Percentiles rank a stretch among this genome's conserved stretches.
Conservation (phyloP, 2,888 invertebrate species). For the Drosophila antonietae region DNA sequence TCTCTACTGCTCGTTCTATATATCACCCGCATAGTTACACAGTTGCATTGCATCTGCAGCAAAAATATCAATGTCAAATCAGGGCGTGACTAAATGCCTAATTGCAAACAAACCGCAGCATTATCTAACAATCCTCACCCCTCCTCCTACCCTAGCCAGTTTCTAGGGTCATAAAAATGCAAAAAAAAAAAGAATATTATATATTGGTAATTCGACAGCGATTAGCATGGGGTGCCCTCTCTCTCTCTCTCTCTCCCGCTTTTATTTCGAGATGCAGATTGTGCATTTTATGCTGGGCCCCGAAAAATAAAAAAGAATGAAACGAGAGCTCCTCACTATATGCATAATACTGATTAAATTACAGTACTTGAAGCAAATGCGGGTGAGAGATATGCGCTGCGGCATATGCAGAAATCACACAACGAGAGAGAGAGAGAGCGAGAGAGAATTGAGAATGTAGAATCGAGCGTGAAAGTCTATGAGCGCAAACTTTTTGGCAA, state of each 20-base stretch:
- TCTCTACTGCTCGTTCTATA: fast-evolving
- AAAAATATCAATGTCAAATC: conserved; percentile 73
- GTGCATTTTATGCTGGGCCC: conserved; percentile 74
- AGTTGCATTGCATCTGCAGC: conserved; percentile 25
- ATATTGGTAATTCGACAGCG: conserved; percentile 68
- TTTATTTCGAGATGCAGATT: conserved; percentile 53
- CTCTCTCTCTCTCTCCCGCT: neutral
- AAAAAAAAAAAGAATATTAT: conserved; percentile 50
- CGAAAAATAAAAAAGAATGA: conserved; percentile 7
- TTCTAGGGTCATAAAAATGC: conserved; percentile 66
- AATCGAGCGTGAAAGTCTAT: conserved; percentile 41
- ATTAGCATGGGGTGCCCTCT: conserved; percentile 58
- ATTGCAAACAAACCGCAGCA: conserved; percentile 65
- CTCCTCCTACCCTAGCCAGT: neutral
- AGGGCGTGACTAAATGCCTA: conserved; percentile 75
- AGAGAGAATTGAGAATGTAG: neutral
- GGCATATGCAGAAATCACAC: conserved; percentile 48
- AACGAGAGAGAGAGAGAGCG: neutral
- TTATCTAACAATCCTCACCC: conserved; percentile 13
- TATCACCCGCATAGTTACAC: conserved; percentile 46
- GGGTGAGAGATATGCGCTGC: conserved; percentile 50
- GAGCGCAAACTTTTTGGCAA: conserved; percentile 3
- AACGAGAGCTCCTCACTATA: neutral
- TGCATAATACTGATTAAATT: conserved; percentile 62
- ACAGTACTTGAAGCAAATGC: conserved; percentile 54